Evolutionary conservation across 2,113 vertebrate species (phyloP).

Genomic region (Pampusana beccarii): DNA sequence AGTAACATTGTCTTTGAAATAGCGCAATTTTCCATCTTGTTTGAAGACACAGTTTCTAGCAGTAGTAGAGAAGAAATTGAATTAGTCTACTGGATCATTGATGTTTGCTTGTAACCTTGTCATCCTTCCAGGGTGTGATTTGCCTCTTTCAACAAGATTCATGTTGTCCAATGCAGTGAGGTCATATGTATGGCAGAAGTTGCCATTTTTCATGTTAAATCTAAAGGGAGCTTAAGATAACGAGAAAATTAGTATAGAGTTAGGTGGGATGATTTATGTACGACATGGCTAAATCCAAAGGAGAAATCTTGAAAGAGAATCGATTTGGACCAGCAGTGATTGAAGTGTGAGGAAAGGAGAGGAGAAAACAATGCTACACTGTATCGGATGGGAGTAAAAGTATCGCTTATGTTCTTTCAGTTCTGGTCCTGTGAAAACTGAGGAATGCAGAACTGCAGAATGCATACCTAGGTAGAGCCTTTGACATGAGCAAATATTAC

Average conservation of each 20-base stretch:
- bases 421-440: not conserved
- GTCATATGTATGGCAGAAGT: not conserved
- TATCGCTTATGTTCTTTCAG: not conserved
- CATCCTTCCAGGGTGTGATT: not conserved
- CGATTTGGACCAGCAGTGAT: accelerated
- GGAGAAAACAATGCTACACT: not conserved
- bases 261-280: not conserved
- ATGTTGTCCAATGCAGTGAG: not conserved
- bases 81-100: not conserved
- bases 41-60: not conserved
- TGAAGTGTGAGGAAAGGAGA: not conserved
- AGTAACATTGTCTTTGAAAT: not conserved
- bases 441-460: not conserved
- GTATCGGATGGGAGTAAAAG: not conserved
- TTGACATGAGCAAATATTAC: not conserved
- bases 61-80: not conserved
- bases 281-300: not conserved
- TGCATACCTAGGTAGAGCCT: not conserved
- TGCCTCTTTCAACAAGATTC: not conserved
- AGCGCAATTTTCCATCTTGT: not conserved
- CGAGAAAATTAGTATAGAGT: not conserved
- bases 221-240: not conserved
- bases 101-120: not conserved
- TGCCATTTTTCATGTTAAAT: not conserved
- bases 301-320: not conserved